Percentiles rank a stretch among this genome's conserved stretches.
These are phyloP conservation scores for Lagenorhynchus albirostris DNA, from an alignment of 2,113 vertebrate genomes.

Conservation along the genomic window DNA sequence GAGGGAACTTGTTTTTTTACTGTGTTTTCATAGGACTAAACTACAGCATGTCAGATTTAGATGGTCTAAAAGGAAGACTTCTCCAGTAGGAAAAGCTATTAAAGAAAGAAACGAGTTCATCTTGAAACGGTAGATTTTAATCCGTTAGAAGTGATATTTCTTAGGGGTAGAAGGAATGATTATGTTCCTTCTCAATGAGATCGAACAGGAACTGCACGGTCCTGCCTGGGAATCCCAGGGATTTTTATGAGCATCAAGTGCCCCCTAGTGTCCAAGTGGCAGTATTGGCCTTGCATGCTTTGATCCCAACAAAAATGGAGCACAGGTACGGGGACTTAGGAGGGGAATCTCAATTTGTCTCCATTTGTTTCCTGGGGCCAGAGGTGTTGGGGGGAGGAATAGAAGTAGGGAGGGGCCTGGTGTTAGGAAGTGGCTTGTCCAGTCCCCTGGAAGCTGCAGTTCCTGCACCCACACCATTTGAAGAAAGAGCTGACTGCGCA, in stretches of 20 bases:
- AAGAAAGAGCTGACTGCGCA: not conserved
- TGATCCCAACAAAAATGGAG: not conserved
- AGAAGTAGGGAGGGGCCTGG: not conserved
- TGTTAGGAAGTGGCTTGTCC: not conserved
- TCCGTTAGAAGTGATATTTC: not conserved
- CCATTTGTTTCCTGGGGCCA: not conserved
- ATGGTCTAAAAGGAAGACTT: not conserved
- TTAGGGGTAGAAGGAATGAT: not conserved
- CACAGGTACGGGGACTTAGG: fast-evolving
- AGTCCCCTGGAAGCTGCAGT: not conserved
- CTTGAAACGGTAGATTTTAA: not conserved
- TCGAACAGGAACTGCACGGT: not conserved
- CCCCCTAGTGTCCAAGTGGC: not conserved
- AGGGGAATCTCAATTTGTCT: not conserved
- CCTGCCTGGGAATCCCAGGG: not conserved
- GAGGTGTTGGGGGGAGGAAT: fast-evolving
- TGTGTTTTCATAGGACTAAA: not conserved
- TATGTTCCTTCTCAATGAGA: not conserved
- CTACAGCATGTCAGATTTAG: not conserved
- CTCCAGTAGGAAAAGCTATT: not conserved
- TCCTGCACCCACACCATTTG: not conserved
- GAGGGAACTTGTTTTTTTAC: not conserved
- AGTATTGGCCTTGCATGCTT: not conserved
- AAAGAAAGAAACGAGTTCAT: not conserved
- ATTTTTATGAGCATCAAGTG: not conserved